Base-by-base conservation (phyloP, 2,888 invertebrate species). In the Morpho deidamia region DNA sequence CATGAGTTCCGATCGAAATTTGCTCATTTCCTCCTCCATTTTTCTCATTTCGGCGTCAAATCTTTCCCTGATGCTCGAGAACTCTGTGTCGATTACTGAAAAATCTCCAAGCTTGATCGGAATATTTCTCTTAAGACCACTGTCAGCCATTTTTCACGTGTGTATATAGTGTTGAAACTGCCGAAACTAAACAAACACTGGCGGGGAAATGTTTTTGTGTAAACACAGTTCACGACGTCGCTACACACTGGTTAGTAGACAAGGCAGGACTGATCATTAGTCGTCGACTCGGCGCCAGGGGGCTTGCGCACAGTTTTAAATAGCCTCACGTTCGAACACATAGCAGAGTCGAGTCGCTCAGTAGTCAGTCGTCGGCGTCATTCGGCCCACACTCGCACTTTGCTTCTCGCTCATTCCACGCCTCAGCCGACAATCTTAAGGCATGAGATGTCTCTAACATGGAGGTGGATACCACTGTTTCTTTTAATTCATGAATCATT, bases 11-110 rank as follows among this genome's bases (percentile, higher is more conserved):
- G 95, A 95, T 71, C 97, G 93, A 91, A 97, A 97, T 91, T 95
- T 95, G 82, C 95, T 94, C 98, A 98, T 98, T 91, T 98, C 98
- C 75, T 98, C 98, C 91, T 99, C 98, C 96, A 99, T 98, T 91
- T 97, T 97, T 74, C 95, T 93, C 98, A 99, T 98, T 92, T 99
- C 98, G 63, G 95, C 94, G 86, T 98, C 98, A 86, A 98, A 98
- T 69, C 97, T 92, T 83, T 97, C 97, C 75, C 97, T 93, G 82
- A 99, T 98, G 90, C 95, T 97, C 78, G 96, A 96, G 91, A 98
- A 98, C 90, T 98, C 98, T 67, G 96, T 96, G 89, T 98, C 97
- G 90, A 97, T 96, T 81, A 98, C 96, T 91, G 96, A 96, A 91
- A 96, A 96, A 87, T 97, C 97, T 70, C 96, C 96, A 85, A 97